Evolutionary conservation across 2,113 vertebrate genomes (phyloP).

Genomic region (Vireo altiloquus): DNA sequence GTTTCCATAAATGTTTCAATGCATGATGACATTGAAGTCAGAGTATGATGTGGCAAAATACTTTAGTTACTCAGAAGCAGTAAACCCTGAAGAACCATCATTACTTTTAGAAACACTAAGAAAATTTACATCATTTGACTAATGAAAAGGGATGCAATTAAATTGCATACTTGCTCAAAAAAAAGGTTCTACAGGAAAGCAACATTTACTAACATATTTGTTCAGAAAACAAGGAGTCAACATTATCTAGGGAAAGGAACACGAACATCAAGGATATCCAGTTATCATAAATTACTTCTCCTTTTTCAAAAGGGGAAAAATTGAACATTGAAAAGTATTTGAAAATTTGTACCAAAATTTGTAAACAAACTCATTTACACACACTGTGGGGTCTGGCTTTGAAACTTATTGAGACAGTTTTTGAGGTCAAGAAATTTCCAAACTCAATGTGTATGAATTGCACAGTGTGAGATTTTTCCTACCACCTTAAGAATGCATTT

Average conservation of each 20-base stretch:
- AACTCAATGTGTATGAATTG: background rate
- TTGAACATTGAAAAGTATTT: background rate
- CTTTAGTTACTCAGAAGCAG: background rate
- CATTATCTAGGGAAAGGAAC: background rate
- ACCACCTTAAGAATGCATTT: background rate
- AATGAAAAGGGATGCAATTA: background rate
- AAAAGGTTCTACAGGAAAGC: background rate
- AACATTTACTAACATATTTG: background rate
- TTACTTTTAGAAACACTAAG: background rate
- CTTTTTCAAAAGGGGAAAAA: background rate
- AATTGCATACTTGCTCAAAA: background rate
- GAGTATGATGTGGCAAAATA: background rate
- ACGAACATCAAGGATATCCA: background rate
- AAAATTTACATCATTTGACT: background rate
- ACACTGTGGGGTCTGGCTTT: background rate
- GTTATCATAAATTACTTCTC: background rate
- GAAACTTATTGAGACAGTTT: background rate
- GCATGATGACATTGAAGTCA: background rate
- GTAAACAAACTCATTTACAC: background rate
- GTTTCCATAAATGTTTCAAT: background rate
- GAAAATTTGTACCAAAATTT: background rate
- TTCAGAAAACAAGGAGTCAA: background rate
- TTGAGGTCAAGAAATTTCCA: background rate
- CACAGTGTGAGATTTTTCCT: background rate
- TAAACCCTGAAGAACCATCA: background rate